Base-by-base conservation (phyloP, 2,113 vertebrate genomes). In the Equus quagga region DNA sequence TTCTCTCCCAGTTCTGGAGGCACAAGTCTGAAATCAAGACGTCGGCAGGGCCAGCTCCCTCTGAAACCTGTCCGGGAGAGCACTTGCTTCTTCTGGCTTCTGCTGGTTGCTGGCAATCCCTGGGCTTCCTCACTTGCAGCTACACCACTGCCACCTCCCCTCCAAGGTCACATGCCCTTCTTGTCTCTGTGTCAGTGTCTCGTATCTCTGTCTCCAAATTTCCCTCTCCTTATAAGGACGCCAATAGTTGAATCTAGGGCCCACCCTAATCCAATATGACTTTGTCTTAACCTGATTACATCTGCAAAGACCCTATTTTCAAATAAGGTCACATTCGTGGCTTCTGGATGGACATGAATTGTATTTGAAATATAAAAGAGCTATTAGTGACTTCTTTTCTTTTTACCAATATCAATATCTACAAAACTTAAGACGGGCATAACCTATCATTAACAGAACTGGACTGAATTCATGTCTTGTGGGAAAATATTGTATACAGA, bases 401-500 rank as follows among this genome's bases (percentile, higher is more conserved):
- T 90, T 88, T 70, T 82, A 33, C 5, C 2, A 67, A 26, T 91
- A 69, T 7, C 18, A 65, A 13, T 60, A 36, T 83, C 23, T 87
- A 31, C 8, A 83, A 69, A 73, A 70, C 19, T 33, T n/a, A 91
- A 82, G 72, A 41, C 36, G 70, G 33, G 60, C 1, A 49, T 44
- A 80, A 51, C 3, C 13, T 87, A 28, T 62, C 60, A 49, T 76
- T 93, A 82, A 60, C 23, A 85, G 36, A 60, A 78, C 21, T 89
- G 11, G 15, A 51, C 15, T 70, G 10, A 80, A 58, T 64, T 93
- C 6, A 24, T 75, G 36, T 41, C 46, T 94, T 86, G 46, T 7
- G 15, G 26, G 54, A 75, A 96, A 83, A 56, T 81, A 73, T 36
- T 89, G 31, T 28, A 64, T 83, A 82, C 18, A 96, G 33, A 95